Conservation (phyloP, 2,888 invertebrate species). For the Cyclophora punctaria region DNA sequence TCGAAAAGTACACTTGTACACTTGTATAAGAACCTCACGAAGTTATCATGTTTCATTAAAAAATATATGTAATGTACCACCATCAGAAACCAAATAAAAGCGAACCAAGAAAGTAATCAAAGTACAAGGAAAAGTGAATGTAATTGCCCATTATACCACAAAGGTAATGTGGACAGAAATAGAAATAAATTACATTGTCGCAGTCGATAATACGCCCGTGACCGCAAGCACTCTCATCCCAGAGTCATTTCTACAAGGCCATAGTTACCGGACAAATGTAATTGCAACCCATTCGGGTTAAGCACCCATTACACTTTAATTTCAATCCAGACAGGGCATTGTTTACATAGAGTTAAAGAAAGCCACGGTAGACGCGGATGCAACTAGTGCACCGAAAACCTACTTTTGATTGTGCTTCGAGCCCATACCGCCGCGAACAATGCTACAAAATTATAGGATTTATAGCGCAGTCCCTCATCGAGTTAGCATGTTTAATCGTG, state of each 20-base stretch:
- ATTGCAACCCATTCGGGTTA: conserved; percentile 11
- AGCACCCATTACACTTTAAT: conserved; percentile 15
- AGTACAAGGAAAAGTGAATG: conserved; percentile 36
- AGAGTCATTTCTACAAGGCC: conserved; percentile 21
- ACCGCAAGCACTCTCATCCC: conserved; percentile 37
- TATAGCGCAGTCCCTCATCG: conserved; percentile 54
- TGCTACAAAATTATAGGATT: conserved; percentile 65
- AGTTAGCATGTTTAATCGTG: conserved; percentile 65
- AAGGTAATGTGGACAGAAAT: conserved; percentile 47
- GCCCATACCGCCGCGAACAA: conserved; percentile 51
- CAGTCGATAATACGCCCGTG: conserved; percentile 42
- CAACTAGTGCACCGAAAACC: conserved; percentile 59
- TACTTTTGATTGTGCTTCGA: conserved; percentile 51
- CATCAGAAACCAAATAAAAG: conserved; percentile 31
- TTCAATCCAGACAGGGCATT: conserved; percentile 11
- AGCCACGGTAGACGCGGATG: conserved; percentile 44
- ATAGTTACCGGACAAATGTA: conserved; percentile 15
- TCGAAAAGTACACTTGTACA: no score
- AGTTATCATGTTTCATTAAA: no score
- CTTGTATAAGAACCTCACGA: no score
- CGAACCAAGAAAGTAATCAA: conserved; percentile 40
- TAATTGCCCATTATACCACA: conserved; percentile 53
- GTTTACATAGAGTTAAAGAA: conserved; percentile 32
- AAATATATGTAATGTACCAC: no score
- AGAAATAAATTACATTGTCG: conserved; percentile 58